Evolutionary conservation across 1,140 invertebrate species (phyloP).

Genomic region (Ooceraea biroi): DNA sequence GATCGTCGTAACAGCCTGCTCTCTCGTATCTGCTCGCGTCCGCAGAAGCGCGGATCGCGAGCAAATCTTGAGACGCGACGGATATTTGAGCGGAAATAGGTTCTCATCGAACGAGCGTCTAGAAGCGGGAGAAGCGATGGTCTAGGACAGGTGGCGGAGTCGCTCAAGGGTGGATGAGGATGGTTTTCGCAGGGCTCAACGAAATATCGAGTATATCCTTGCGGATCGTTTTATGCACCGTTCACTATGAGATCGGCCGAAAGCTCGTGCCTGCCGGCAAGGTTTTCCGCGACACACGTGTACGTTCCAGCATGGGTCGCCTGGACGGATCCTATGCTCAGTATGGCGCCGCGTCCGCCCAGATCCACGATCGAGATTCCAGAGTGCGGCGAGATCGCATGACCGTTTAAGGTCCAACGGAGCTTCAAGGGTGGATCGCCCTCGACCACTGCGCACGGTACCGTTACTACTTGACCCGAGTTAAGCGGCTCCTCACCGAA

Average conservation of each 20-base stretch:
- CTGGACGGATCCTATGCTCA: conserved; percentile 91
- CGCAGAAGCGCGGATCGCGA: not conserved
- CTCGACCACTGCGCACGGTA: conserved; percentile 86
- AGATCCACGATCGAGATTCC: conserved; percentile 89
- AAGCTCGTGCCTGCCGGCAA: conserved; percentile 89
- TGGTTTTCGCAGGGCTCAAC: conserved; percentile 86
- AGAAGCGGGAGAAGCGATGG: not conserved
- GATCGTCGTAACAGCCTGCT: conserved; percentile 4
- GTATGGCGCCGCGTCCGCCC: conserved; percentile 90
- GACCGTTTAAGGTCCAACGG: conserved; percentile 88
- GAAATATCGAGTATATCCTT: conserved; percentile 81
- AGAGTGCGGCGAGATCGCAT: conserved; percentile 87
- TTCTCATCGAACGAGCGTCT: conserved; percentile 6
- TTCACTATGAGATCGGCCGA: conserved; percentile 90
- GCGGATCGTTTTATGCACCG: conserved; percentile 86
- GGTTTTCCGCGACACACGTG: conserved; percentile 93
- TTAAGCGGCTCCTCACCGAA: conserved; percentile 87
- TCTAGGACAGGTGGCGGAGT: not conserved
- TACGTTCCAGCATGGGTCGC: conserved; percentile 92
- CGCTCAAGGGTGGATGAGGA: conserved; percentile 17
- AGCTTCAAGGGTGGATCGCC: conserved; percentile 88
- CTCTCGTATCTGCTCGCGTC: conserved; percentile 6
- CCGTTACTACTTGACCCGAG: conserved; percentile 86
- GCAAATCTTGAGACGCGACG: conserved; percentile 7
- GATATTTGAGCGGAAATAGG: conserved; percentile 42